These are phyloP conservation scores for Patella ulyssiponensis DNA, from an alignment of 2,888 invertebrate species.

Conservation along the genomic window DNA sequence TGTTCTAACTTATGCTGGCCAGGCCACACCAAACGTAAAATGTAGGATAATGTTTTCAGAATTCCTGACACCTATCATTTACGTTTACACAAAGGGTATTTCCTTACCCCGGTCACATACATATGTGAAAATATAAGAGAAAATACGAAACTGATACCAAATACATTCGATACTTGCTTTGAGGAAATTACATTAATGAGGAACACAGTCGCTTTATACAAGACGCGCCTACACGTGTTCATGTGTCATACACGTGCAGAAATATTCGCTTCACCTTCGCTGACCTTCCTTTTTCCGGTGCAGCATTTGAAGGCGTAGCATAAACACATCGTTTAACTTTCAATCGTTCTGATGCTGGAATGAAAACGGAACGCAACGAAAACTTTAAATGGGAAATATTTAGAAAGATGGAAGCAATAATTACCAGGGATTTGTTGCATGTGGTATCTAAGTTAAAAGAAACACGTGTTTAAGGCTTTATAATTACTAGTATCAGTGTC, in stretches of 20 bases:
- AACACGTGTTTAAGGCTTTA: too few species aligned
- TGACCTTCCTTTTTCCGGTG: conserved; percentile 36
- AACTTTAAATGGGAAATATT: too few species aligned
- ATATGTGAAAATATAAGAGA: conserved; percentile 15
- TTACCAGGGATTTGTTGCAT: too few species aligned
- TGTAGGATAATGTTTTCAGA: conserved; percentile 5
- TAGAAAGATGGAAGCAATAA: too few species aligned
- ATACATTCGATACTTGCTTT: conserved; percentile 23
- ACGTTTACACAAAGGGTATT: conserved; percentile 11
- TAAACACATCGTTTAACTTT: too few species aligned
- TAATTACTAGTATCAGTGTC: too few species aligned
- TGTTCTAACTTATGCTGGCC: background rate
- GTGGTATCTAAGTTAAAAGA: too few species aligned
- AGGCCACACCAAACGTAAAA: conserved; percentile 11
- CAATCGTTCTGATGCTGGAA: too few species aligned
- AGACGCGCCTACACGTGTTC: conserved; percentile 19
- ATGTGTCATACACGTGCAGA: conserved; percentile 27
- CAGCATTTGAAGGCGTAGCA: background rate
- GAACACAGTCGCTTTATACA: conserved; percentile 20
- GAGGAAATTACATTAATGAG: conserved; percentile 26
- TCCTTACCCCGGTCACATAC: background rate
- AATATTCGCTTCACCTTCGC: conserved; percentile 25
- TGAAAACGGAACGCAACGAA: too few species aligned
- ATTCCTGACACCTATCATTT: conserved; percentile 9
- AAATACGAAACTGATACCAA: background rate